These are phyloP conservation scores for Ramphastos sulfuratus DNA, from an alignment of 2,113 vertebrate genomes.

Conservation along the genomic window DNA sequence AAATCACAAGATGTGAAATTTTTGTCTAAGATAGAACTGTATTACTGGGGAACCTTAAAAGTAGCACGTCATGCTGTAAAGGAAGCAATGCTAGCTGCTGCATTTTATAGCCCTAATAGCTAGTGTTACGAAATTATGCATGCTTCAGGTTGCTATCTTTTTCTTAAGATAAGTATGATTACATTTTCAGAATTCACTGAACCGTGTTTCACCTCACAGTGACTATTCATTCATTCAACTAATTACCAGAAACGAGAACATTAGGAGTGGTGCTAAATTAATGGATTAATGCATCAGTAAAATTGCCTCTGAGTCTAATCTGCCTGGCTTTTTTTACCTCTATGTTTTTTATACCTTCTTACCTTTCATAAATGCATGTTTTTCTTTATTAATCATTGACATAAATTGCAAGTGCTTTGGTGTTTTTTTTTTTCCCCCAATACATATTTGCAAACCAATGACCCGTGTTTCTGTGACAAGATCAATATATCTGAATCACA, in stretches of 20 bases:
- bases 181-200: conserved; percentile 1
- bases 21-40: not conserved
- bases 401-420: not conserved
- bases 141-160: not conserved
- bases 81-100: not conserved
- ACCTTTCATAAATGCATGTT: not conserved
- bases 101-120: not conserved
- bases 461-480: conserved; percentile 22
- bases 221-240: not conserved
- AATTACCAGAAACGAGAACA: conserved; percentile 23
- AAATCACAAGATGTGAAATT: not conserved
- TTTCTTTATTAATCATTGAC: not conserved
- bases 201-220: not conserved
- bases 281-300: not conserved
- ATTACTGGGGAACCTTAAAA: not conserved
- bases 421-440: fast-evolving
- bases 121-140: not conserved
- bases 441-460: conserved; percentile 4
- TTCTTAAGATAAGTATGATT: not conserved
- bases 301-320: conserved; percentile 25
- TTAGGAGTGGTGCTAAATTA: not conserved
- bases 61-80: not conserved
- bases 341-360: conserved; percentile 8
- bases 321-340: conserved; percentile 43
- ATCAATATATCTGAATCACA: conserved; percentile 42